Base-by-base conservation (phyloP, 2,888 invertebrate species). In the Syrista parreyssii region DNA sequence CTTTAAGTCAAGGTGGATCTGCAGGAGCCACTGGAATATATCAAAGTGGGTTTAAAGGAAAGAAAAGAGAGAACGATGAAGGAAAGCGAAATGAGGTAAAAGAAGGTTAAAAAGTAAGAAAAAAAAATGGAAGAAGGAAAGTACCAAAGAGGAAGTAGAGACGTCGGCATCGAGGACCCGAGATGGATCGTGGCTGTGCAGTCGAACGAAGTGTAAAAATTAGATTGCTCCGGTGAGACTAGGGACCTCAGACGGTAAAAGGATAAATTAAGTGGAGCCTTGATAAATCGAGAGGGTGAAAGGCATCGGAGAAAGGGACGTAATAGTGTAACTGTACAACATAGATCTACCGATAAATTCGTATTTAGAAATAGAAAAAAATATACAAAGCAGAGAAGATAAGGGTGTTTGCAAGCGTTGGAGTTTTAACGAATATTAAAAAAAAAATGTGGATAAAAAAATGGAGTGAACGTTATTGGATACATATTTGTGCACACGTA, bases 341-440 rank as follows among this genome's bases (percentile, higher is more conserved):
- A 83, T 83, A 81, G 81, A 78, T 69, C 76, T 77, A 81, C 83
- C 83, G 78, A 78, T 76, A 78, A 80, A 83, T 78, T 79, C 79
- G 76, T 82, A 83, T 78, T 82, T 78, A 79, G 78, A 78, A 74
- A 75, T 75, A 75, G 76, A 69, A 30, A 15, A 40, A 15, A 33
- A 33, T 33, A 33, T 33, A 1, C 3, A 33, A 33, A 33, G 33
- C 1, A 3, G 3, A 33, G 3, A 33, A 33, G 33, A 3, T 33
- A 33, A 33, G n/a, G n/a, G n/a, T n/a, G n/a, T n/a, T n/a, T n/a
- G n/a, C n/a, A n/a, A n/a, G n/a, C n/a, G n/a, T n/a, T n/a, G n/a
- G n/a, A n/a, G n/a, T n/a, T n/a, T n/a, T n/a, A n/a, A n/a, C n/a
- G n/a, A n/a, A n/a, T n/a, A n/a, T n/a, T n/a, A n/a, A n/a, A n/a